These are phyloP conservation scores for Arothron firmamentum DNA, from an alignment of 2,113 vertebrate species.

Conservation along the genomic window DNA sequence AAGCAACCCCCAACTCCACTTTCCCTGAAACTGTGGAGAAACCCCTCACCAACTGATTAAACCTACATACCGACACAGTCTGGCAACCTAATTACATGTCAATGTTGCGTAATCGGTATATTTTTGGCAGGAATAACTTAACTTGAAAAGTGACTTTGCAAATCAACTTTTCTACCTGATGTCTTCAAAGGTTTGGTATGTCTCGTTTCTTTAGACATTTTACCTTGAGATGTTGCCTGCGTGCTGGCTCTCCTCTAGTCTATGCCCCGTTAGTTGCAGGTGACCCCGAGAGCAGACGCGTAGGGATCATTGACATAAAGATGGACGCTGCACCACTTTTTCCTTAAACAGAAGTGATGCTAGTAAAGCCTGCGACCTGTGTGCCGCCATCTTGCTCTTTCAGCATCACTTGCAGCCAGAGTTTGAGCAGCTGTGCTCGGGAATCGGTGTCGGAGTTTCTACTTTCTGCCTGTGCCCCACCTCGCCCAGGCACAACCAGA, in stretches of 20 bases:
- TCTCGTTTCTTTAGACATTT: slow-evolving; percentile 56
- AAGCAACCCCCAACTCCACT: slow-evolving; percentile 19
- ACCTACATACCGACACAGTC: slow-evolving; percentile 53
- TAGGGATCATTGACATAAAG: slow-evolving; percentile 22
- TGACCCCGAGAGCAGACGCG: slow-evolving; percentile 54
- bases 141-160: slow-evolving; percentile 78
- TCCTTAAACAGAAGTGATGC: no score
- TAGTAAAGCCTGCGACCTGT: no score
- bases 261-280: slow-evolving; percentile 63
- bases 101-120: slow-evolving; percentile 68
- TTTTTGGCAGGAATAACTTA: slow-evolving; percentile 72
- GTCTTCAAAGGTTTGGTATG: slow-evolving; percentile 68
- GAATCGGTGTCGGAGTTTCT: no score
- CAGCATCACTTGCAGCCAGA: no score
- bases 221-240: slow-evolving; percentile 49
- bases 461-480: no score
- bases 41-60: slow-evolving; percentile 40
- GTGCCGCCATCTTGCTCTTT: no score
- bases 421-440: no score
- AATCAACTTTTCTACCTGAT: slow-evolving; percentile 82
- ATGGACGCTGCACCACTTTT: not conserved
- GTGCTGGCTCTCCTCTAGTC: slow-evolving; percentile 49
- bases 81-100: slow-evolving; percentile 69
- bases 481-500: no score
- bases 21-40: slow-evolving; percentile 61